Conservation (phyloP, 2,113 vertebrate genomes). For the Acinonyx jubatus region DNA sequence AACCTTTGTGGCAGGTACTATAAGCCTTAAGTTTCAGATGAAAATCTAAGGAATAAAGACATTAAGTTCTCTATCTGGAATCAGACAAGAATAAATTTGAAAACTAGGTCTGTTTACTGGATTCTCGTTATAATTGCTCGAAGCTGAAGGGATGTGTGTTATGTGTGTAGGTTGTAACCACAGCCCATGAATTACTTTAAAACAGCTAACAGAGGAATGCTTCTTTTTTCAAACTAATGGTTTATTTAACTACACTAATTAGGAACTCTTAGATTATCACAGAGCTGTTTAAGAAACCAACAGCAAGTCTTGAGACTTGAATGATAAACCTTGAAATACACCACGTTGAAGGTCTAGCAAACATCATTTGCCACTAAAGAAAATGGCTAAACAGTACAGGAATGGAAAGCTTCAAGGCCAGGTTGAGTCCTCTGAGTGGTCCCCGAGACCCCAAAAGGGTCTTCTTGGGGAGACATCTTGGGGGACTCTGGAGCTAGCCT, state of each 20-base stretch:
- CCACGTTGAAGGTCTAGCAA: not conserved
- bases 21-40: slow-evolving; percentile 7
- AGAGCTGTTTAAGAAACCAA: slow-evolving; percentile 38
- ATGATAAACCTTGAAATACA: not conserved
- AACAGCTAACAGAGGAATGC: not conserved
- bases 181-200: slow-evolving; percentile 31
- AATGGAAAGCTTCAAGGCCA: not conserved
- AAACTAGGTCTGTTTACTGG: not conserved
- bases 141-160: not conserved
- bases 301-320: not conserved
- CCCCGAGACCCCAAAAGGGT: not conserved
- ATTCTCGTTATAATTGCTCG: not conserved
- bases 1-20: not conserved
- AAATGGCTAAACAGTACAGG: not conserved
- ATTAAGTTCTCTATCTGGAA: not conserved
- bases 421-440: not conserved
- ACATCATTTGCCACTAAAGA: not conserved
- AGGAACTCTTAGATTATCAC: slow-evolving; percentile 24
- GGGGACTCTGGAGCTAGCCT: not conserved
- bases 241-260: slow-evolving; percentile 19
- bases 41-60: not conserved
- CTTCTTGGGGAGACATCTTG: not conserved
- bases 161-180: not conserved
- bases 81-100: not conserved
- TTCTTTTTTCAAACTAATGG: not conserved